Conservation (phyloP, 2,113 vertebrate species). For the Myanophis thanlyinensis region DNA sequence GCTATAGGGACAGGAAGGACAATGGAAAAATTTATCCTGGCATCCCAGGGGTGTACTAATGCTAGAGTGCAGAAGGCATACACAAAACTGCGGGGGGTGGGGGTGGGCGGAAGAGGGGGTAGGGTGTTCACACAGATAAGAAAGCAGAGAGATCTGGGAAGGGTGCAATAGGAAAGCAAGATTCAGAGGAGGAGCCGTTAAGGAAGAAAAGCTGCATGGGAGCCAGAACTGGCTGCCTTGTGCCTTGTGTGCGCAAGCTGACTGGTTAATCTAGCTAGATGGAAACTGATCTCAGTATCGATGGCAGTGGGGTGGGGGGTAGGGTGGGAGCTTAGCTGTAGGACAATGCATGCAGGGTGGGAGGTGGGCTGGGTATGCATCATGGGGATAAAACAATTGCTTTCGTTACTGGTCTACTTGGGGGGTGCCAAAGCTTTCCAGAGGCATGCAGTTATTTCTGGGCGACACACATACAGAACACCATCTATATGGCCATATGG, state of each 20-base stretch:
- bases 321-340: background rate
- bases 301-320: background rate
- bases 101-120: rapidly evolving
- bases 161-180: background rate
- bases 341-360: background rate
- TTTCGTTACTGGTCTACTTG: background rate
- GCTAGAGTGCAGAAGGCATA: no score
- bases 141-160: background rate
- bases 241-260: background rate
- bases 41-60: background rate
- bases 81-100: background rate
- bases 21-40: background rate
- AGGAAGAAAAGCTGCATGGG: background rate
- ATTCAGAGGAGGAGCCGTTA: background rate
- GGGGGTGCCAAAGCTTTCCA: background rate
- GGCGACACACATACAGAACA: background rate
- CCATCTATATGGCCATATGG: background rate
- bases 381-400: background rate
- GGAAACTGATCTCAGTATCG: background rate
- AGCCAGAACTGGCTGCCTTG: background rate
- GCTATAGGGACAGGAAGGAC: background rate
- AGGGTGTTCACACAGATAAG: no score
- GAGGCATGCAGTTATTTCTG: background rate
- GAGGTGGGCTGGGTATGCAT: no score
- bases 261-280: background rate